Base-by-base conservation (phyloP, 2,797 vertebrate genomes). In the Lophius americanus region DNA sequence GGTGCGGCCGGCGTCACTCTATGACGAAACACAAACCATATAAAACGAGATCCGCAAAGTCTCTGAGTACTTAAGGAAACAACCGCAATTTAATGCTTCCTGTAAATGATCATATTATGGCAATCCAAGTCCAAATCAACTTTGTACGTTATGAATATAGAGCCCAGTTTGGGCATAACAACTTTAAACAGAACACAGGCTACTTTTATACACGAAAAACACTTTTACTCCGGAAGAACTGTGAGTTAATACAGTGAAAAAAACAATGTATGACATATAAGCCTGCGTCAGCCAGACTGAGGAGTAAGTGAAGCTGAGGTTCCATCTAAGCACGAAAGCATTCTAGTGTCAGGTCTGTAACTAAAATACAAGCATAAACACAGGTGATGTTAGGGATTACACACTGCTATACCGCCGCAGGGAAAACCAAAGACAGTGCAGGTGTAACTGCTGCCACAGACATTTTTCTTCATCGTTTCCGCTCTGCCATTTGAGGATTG, bases 301-400 rank as follows among this genome's bases (percentile, higher is more conserved):
- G 55, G 39, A 85, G 68, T 67, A 68, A 85, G 67, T 66, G 71
- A 83, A 86, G 88, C 78, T 85, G 70, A 81, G 86, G 87, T 60
- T 75, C 70, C 63, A 68, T 74, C 79, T 90, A 88, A 89, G 78
- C 85, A 81, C 79, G 3, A 83, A 92, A 91, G 89, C 92, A 93
- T 92, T 88, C 85, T 56, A 78, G 85, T 83, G 62, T 68, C 81
- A 67, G 83, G 79, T 69, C 89, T 91, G 91, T 95, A 94, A 94
- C 93, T 93, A 93, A 92, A 92, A 85, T 91, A 90, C 85, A 89
- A 33, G 80, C 66, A 76, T 87, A 89, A 94, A 96, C 91, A 86
- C 56, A 6, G 86, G 85, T 60, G 90, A 88, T 81, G 86, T 80
- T 82, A 90, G 79, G 81, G 88, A 91, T 90, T 88, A 90, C 81